A percentile compares a stretch with the other conserved stretches of the same genome.
Conservation (phyloP, 2,113 vertebrate genomes). For the Noctilio leporinus region DNA sequence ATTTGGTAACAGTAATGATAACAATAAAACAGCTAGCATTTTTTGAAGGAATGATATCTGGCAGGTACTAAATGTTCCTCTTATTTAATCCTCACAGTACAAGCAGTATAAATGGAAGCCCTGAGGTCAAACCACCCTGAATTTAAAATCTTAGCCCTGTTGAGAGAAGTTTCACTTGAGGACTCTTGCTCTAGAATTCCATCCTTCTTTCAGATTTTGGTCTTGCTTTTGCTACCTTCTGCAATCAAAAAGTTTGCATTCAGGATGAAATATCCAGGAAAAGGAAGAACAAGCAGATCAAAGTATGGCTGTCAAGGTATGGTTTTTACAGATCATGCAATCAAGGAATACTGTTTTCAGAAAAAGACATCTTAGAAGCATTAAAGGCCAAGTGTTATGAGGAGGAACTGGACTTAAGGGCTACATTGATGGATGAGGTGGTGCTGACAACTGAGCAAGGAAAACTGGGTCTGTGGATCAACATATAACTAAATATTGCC, state of each 20-base stretch:
- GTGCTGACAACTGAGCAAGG: slow-evolving; percentile 84
- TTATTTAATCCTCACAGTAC: not conserved
- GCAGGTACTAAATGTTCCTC: not conserved
- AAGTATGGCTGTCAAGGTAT: slow-evolving; percentile 82
- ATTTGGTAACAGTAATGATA: not conserved
- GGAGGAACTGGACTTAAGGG: slow-evolving; percentile 83
- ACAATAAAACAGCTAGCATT: not conserved
- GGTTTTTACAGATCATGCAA: slow-evolving; percentile 86
- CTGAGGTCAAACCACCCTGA: not conserved
- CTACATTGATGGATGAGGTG: slow-evolving; percentile 83
- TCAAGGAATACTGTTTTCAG: slow-evolving; percentile 82
- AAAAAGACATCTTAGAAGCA: slow-evolving; percentile 82
- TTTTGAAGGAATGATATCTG: not conserved
- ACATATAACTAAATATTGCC: slow-evolving; percentile 78
- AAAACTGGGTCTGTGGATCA: slow-evolving; percentile 74
- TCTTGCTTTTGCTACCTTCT: not conserved
- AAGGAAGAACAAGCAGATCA: slow-evolving; percentile 65
- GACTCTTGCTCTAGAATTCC: not conserved
- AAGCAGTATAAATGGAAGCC: not conserved
- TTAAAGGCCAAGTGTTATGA: slow-evolving; percentile 84
- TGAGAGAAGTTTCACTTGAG: not conserved
- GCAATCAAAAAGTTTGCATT: slow-evolving; percentile 36
- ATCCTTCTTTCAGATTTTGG: not conserved
- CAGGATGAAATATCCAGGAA: slow-evolving; percentile 59
- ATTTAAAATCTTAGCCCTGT: not conserved